These are phyloP conservation scores for Laupala kohalensis DNA, from an alignment of 1,140 invertebrate genomes.

Conservation along the genomic window DNA sequence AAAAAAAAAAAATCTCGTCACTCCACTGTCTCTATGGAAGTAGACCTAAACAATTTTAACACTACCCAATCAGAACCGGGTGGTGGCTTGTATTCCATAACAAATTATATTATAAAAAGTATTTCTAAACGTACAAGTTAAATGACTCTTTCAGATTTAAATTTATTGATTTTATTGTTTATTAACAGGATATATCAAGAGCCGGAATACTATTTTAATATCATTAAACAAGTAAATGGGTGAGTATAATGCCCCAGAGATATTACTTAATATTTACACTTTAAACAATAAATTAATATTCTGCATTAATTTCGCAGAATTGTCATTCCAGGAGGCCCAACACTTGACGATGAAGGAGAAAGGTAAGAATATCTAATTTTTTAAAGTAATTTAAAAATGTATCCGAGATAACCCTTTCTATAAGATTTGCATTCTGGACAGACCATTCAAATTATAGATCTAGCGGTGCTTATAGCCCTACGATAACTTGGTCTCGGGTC, in stretches of 20 bases:
- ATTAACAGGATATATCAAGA: not conserved
- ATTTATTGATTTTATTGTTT: not conserved
- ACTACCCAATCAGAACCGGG: too few species aligned
- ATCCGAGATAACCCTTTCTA: too few species aligned
- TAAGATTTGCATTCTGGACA: too few species aligned
- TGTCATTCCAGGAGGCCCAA: constrained; percentile 59
- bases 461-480: too few species aligned
- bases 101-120: too few species aligned
- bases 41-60: too few species aligned
- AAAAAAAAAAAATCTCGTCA: too few species aligned
- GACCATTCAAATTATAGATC: too few species aligned
- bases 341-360: constrained; percentile 45
- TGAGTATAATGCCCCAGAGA: not conserved
- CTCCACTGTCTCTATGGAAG: too few species aligned
- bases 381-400: not conserved
- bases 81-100: too few species aligned
- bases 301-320: constrained; percentile 35
- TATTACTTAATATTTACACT: not conserved
- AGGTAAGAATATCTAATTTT: constrained; percentile 19
- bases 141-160: not conserved
- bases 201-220: not conserved
- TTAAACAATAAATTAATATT: not conserved
- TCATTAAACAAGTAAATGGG: not conserved
- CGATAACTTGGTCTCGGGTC: too few species aligned
- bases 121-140: too few species aligned